phyloP scores from a whole-genome alignment of 2,888 invertebrate species.

The Drosophila algonquin region DNA sequence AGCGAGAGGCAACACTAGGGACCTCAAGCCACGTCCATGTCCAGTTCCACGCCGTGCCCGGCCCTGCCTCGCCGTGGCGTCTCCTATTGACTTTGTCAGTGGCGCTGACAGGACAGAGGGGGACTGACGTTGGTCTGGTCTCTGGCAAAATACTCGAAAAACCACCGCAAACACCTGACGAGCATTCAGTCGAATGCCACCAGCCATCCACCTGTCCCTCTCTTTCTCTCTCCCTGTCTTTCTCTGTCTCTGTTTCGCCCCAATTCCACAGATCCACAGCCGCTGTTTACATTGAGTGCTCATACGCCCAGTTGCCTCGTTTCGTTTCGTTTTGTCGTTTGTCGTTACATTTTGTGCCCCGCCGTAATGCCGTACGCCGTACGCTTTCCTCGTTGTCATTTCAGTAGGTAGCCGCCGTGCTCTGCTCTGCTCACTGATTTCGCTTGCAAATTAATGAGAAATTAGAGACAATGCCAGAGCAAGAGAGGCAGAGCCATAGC shows the following conservation, averaged over 20 bases:
- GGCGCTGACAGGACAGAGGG: constrained; percentile 67
- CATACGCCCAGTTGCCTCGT: constrained; percentile 76
- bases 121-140: constrained; percentile 60
- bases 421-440: constrained; percentile 80
- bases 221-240: background rate
- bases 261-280: constrained; percentile 2
- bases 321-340: constrained; percentile 32
- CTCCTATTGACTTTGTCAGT: constrained; percentile 74
- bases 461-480: constrained; percentile 77
- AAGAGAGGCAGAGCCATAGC: constrained; percentile 13
- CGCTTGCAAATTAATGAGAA: constrained; percentile 83
- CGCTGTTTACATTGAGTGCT: constrained; percentile 63
- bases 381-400: constrained; percentile 67
- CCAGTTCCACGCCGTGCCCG: no score
- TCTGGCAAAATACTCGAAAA: constrained; percentile 70
- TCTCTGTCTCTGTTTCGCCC: background rate
- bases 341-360: constrained; percentile 51
- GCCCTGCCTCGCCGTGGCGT: background rate
- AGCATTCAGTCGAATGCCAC: constrained; percentile 64
- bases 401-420: constrained; percentile 44
- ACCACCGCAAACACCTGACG: constrained; percentile 78
- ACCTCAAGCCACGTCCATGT: constrained; percentile 4
- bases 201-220: constrained; percentile 7
- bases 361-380: constrained; percentile 12
- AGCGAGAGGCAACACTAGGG: background rate